phyloP scores from a whole-genome alignment of 1,140 invertebrate genomes.

The Babylonia areolata region DNA sequence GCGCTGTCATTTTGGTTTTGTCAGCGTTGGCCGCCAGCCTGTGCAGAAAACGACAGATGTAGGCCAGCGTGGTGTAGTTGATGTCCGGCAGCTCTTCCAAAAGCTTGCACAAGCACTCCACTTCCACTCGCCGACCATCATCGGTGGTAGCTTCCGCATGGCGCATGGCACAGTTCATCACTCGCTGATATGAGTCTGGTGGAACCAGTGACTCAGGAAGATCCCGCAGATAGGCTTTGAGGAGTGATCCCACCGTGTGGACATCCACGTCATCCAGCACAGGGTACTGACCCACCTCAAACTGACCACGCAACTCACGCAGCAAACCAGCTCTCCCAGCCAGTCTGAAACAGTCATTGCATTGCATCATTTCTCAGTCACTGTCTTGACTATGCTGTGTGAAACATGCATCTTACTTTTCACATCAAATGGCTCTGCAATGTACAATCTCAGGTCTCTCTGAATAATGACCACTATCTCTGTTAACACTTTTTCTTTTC shows the following conservation, averaged over 20 bases:
- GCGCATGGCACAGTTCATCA: conserved; percentile 70
- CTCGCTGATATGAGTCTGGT: conserved; percentile 65
- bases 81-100: conserved; percentile 61
- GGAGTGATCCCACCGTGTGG: conserved; percentile 71
- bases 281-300: conserved; percentile 69
- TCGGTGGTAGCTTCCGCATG: conserved; percentile 56
- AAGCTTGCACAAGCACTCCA: conserved; percentile 47
- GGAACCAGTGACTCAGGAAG: conserved; percentile 74
- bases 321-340: conserved; percentile 67
- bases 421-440: too few relatives aligned
- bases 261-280: conserved; percentile 67
- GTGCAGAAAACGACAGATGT: conserved; percentile 69
- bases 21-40: conserved; percentile 55
- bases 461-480: too few relatives aligned
- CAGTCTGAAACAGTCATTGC: conserved; percentile 59
- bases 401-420: too few relatives aligned
- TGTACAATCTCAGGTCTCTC: too few relatives aligned
- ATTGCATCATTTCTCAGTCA: not conserved
- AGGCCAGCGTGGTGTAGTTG: conserved; percentile 70
- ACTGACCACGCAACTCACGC: conserved; percentile 66
- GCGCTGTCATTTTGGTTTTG: conserved; percentile 70
- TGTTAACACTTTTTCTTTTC: too few relatives aligned
- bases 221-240: conserved; percentile 73
- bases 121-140: conserved; percentile 42
- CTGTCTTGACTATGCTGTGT: too few relatives aligned